Evolutionary conservation across 2,888 invertebrate genomes (phyloP), one percentile per base, ranked within the genome.

Genomic region (Dicranocentrus wangi): DNA sequence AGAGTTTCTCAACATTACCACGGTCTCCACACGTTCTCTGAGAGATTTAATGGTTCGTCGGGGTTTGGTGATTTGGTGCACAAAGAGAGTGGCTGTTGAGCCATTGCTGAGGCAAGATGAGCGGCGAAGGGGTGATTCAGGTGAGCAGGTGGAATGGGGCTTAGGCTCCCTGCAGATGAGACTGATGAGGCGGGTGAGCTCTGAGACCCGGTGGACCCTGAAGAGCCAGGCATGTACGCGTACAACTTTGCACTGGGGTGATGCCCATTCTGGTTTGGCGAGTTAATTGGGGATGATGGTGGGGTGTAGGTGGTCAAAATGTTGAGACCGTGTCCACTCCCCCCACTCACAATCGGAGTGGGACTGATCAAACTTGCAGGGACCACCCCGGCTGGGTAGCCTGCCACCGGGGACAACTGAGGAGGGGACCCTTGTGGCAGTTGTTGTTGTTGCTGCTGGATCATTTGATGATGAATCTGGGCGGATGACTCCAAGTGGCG

Each of bases 401-500:
- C 77, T 2, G 77, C 58, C n/a, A n/a, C n/a, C 42, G 84, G 83
- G 25, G 84, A 84, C 39, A 83, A 60, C 53, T 82, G 82, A 75
- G 83, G 61, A 19, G 72, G 69, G 19, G 78, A 78, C 2, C 78
- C 78, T 42, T 79, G 82, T 21, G 82, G 82, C 43, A 78, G 23
- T 28, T 66, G 82, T 21, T 70, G 75, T 39, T 73, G 71, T 21
- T 78, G 73, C 8, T 76, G 81, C 32, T 77, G 77, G n/a, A 81
- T 77, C 69, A 77, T 65, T 21, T 81, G 79, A 27, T 79, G 81
- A 32, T 83, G 83, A 10, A 81, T 39, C n/a, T 83, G 83, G 61
- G 81, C 73, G 19, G 82, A 80, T n/a, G 76, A 77, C 23, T 92
- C 92, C 92, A 94, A 92, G 87, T 93, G 93, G 88, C 94, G 95